These are phyloP conservation scores for Patagioenas fasciata DNA, from an alignment of 2,113 vertebrate species.

Conservation along the genomic window DNA sequence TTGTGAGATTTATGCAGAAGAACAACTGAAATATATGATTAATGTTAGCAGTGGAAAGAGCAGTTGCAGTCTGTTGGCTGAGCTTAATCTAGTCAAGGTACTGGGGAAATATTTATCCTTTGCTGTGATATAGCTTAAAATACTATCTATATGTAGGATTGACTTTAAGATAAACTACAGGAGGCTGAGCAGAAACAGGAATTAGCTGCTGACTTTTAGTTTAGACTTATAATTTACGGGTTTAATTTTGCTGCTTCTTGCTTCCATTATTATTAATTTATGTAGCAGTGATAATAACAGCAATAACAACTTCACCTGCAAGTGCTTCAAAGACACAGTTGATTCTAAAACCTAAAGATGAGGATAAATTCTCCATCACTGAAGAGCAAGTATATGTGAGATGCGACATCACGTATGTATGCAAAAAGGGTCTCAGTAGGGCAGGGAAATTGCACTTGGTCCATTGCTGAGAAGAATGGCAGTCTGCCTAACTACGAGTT, in stretches of 20 bases:
- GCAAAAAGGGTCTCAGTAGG: neutral
- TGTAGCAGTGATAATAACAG: slow-evolving; percentile 21
- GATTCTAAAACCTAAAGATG: slow-evolving; percentile 8
- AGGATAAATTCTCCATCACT: neutral
- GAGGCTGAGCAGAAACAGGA: slow-evolving; percentile 10
- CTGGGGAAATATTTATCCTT: slow-evolving; percentile 33
- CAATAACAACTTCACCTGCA: neutral
- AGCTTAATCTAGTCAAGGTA: slow-evolving; percentile 50
- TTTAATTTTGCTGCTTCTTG: slow-evolving; percentile 45
- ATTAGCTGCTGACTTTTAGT: neutral
- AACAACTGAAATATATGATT: slow-evolving; percentile 29
- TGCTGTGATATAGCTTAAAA: slow-evolving; percentile 37
- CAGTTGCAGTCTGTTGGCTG: slow-evolving; percentile 16
- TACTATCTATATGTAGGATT: slow-evolving; percentile 1
- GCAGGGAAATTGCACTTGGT: neutral
- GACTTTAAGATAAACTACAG: slow-evolving; percentile 17
- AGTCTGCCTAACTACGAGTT: neutral
- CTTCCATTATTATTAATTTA: slow-evolving; percentile 50
- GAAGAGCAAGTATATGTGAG: neutral
- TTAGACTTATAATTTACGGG: slow-evolving; percentile 36
- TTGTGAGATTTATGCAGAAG: neutral
- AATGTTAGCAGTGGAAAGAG: neutral
- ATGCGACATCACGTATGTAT: neutral
- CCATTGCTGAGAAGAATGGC: neutral
- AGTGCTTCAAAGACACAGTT: neutral